Evolutionary conservation across 2,888 invertebrate species (phyloP).

Genomic region (Adelphocoris suturalis): DNA sequence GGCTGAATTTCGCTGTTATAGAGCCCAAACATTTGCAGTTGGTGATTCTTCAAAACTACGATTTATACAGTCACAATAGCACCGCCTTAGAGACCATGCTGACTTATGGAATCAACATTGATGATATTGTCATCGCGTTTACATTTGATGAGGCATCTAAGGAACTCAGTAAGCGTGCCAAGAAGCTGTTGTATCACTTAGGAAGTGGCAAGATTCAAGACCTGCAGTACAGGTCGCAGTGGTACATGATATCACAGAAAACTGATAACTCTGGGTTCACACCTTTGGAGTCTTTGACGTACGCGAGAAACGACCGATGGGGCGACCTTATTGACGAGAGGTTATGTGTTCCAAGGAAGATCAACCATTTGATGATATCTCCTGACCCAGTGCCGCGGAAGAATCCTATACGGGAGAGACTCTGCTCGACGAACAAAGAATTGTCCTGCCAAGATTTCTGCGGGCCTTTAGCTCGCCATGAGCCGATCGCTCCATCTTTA

Average conservation of each 20-base stretch:
- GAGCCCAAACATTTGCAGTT: slow-evolving; percentile 79
- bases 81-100: slow-evolving; percentile 77
- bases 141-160: slow-evolving; percentile 81
- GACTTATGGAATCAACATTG: slow-evolving; percentile 76
- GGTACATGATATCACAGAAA: slow-evolving; percentile 81
- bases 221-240: slow-evolving; percentile 80
- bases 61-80: slow-evolving; percentile 79
- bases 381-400: slow-evolving; percentile 78
- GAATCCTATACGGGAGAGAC: slow-evolving; percentile 78
- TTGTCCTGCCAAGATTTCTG: slow-evolving; percentile 75
- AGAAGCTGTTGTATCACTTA: slow-evolving; percentile 80
- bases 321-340: slow-evolving; percentile 78
- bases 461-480: slow-evolving; percentile 74
- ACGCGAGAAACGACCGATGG: slow-evolving; percentile 77
- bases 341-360: slow-evolving; percentile 79
- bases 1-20: slow-evolving; percentile 80
- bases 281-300: slow-evolving; percentile 79
- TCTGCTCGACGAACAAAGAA: slow-evolving; percentile 77
- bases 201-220: slow-evolving; percentile 81
- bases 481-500: slow-evolving; percentile 76
- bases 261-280: slow-evolving; percentile 80
- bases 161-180: slow-evolving; percentile 80
- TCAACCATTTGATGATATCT: slow-evolving; percentile 77
- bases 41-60: slow-evolving; percentile 80
- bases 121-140: slow-evolving; percentile 80